These are phyloP conservation scores for Calosoma granatense DNA, from an alignment of 1,140 invertebrate genomes.

Conservation along the genomic window DNA sequence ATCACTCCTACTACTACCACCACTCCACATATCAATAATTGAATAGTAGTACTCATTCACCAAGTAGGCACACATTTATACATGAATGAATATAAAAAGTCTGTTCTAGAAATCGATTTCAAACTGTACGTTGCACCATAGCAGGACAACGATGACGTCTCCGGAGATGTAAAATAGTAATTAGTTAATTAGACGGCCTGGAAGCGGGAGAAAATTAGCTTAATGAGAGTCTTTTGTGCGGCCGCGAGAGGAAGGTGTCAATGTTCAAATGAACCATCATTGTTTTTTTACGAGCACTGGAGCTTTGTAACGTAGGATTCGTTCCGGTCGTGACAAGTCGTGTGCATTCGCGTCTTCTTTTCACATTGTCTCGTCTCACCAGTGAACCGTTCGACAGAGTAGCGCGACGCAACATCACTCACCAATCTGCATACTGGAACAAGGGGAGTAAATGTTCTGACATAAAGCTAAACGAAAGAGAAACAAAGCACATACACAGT, in stretches of 20 bases:
- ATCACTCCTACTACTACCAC: too few relatives aligned
- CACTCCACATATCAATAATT: too few relatives aligned
- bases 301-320: neutral
- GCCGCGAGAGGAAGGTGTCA: conserved; percentile 1
- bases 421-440: neutral
- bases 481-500: conserved; percentile 1
- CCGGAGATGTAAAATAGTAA: conserved; percentile 24
- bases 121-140: too few relatives aligned
- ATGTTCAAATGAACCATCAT: conserved; percentile 8
- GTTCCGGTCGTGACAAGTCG: neutral
- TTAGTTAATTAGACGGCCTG: conserved; percentile 24
- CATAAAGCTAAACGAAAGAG: neutral
- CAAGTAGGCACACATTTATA: too few relatives aligned
- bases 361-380: neutral
- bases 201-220: conserved; percentile 23
- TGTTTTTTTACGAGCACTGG: neutral
- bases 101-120: neutral
- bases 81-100: too few relatives aligned
- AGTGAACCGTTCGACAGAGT: neutral
- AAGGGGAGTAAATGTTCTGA: neutral
- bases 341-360: neutral
- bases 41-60: too few relatives aligned
- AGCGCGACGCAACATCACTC: neutral
- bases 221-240: conserved; percentile 11
- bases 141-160: neutral